Evolutionary conservation across 2,888 invertebrate species (phyloP).

Genomic region (Congeria kusceri): DNA sequence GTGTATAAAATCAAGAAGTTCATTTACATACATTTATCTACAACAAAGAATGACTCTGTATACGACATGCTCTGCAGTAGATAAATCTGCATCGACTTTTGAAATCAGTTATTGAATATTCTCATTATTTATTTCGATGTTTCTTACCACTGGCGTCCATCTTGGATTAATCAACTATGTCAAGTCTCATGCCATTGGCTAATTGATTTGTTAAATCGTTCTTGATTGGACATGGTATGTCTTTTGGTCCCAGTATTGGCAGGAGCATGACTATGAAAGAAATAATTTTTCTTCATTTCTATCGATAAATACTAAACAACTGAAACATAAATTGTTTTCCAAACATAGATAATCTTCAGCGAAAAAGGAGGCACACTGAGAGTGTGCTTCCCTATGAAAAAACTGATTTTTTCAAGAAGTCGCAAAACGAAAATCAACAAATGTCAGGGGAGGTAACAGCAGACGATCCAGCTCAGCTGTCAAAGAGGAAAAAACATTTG

Average conservation of each 20-base stretch:
- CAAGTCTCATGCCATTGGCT: constrained; percentile 11
- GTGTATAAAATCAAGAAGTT: too few species aligned
- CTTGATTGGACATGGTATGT: constrained; percentile 25
- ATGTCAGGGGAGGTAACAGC: constrained; percentile 25
- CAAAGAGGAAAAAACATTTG: constrained; percentile 64
- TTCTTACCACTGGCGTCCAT: too few species aligned
- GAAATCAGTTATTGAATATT: too few species aligned
- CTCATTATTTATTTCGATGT: too few species aligned
- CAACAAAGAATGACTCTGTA: too few species aligned
- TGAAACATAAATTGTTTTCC: constrained; percentile 16
- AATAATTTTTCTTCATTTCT: not conserved
- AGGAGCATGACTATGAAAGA: not conserved
- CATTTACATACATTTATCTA: too few species aligned
- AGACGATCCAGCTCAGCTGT: constrained; percentile 46
- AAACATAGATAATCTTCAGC: constrained; percentile 76
- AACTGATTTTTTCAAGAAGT: constrained; percentile 3
- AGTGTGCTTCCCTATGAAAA: constrained; percentile 66
- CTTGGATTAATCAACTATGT: not conserved
- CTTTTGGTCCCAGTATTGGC: not conserved
- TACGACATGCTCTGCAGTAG: too few species aligned
- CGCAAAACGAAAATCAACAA: constrained; percentile 3
- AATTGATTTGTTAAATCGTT: constrained; percentile 2
- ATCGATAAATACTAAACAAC: not conserved
- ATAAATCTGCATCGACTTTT: too few species aligned
- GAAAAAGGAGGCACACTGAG: constrained; percentile 78